phyloP scores from a whole-genome alignment of 2,888 invertebrate species.

The Lepetodrilus schrolli region DNA sequence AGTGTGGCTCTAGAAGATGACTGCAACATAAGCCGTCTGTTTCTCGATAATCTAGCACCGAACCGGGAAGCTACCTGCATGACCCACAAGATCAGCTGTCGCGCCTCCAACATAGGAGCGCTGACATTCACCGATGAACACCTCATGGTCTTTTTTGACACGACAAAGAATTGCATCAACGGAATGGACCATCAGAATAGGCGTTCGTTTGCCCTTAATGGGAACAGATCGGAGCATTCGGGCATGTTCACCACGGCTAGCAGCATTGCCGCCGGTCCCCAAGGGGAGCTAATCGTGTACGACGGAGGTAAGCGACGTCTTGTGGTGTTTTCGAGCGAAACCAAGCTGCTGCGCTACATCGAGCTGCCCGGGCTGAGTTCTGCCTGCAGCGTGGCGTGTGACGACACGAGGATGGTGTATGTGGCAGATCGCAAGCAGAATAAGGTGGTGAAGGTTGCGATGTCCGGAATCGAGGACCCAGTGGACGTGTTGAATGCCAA shows the following conservation, averaged over 20 bases:
- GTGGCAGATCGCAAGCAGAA: not conserved
- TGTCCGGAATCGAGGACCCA: not conserved
- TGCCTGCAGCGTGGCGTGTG: not conserved
- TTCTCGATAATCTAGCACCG: not conserved
- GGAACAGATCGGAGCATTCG: not conserved
- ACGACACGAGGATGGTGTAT: not conserved
- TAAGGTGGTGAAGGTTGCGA: not conserved
- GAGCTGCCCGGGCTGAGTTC: not conserved
- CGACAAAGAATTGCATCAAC: not conserved
- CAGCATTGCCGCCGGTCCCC: not conserved
- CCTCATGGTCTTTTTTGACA: not conserved
- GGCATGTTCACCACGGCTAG: not conserved
- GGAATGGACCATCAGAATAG: constrained; percentile 2
- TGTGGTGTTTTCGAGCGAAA: not conserved
- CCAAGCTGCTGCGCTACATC: not conserved
- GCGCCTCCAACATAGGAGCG: not conserved
- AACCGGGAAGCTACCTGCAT: not conserved
- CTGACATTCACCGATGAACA: not conserved
- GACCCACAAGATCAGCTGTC: constrained; percentile 8
- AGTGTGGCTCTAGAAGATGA: not conserved
- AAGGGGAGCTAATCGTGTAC: constrained; percentile 20
- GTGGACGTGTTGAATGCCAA: not conserved
- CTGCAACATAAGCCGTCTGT: not conserved
- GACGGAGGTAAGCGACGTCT: not conserved
- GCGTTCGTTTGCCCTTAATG: not conserved